These are phyloP conservation scores for Chiloscyllium punctatum DNA, from an alignment of 2,797 vertebrate species.

Conservation along the genomic window DNA sequence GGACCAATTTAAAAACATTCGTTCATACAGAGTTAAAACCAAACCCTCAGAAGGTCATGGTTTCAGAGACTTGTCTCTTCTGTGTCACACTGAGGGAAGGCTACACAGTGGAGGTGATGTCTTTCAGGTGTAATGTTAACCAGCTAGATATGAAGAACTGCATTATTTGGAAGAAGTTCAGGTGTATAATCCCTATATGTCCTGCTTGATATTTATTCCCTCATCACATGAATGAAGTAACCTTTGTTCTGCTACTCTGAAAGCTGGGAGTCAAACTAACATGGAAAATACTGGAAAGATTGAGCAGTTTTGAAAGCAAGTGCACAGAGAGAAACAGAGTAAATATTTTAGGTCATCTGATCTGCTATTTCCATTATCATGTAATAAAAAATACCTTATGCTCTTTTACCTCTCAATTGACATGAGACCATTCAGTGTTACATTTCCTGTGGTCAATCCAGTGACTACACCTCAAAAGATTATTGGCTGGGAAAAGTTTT, in stretches of 20 bases:
- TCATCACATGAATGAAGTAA: neutral
- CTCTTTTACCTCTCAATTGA: neutral
- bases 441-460: neutral
- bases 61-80: neutral
- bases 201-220: neutral
- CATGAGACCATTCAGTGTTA: neutral
- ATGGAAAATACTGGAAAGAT: too few species aligned
- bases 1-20: too few species aligned
- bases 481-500: neutral
- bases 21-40: too few species aligned
- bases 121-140: neutral
- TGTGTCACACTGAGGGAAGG: neutral
- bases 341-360: too few species aligned
- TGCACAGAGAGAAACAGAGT: too few species aligned
- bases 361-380: too few species aligned
- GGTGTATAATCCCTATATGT: neutral
- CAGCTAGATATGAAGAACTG: neutral
- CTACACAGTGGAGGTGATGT: neutral
- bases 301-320: too few species aligned
- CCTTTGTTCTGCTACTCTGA: neutral
- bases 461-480: neutral
- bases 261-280: too few species aligned
- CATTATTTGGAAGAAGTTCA: neutral
- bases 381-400: neutral
- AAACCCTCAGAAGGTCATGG: too few species aligned